phyloP scores from a whole-genome alignment of 2,888 invertebrate species.

The Acanthosepion esculentum region DNA sequence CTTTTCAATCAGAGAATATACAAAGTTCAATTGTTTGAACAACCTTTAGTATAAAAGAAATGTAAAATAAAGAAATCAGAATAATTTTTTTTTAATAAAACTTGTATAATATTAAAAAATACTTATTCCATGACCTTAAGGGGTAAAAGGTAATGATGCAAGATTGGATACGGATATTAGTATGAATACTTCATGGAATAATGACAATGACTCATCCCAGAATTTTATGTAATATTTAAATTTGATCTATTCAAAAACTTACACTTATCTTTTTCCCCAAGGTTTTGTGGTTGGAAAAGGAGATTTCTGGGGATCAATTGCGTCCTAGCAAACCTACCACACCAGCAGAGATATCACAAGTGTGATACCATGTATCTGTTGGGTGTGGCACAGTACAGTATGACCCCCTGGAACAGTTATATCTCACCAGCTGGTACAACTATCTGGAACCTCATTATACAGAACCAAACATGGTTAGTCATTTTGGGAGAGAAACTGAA shows the following conservation, averaged over 20 bases:
- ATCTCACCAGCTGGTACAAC: background rate
- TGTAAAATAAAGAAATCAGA: too few relatives aligned
- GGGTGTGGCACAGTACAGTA: background rate
- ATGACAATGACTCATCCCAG: too few relatives aligned
- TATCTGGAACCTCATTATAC: background rate
- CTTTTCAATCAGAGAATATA: too few relatives aligned
- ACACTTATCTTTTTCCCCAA: background rate
- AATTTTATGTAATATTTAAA: too few relatives aligned
- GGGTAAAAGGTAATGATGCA: too few relatives aligned
- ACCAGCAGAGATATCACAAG: background rate
- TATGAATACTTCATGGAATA: too few relatives aligned
- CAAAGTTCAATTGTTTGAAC: too few relatives aligned
- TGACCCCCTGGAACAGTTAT: slow-evolving; percentile 17
- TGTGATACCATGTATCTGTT: background rate
- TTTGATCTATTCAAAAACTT: background rate
- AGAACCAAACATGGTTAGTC: background rate
- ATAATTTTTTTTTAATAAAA: too few relatives aligned
- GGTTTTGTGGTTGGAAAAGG: background rate
- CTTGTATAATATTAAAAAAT: too few relatives aligned
- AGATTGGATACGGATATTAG: too few relatives aligned
- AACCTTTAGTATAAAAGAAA: too few relatives aligned
- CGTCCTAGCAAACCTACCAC: slow-evolving; percentile 18
- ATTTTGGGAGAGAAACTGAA: background rate
- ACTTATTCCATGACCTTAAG: too few relatives aligned
- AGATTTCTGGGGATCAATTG: background rate